These are phyloP conservation scores for Rhinatrema bivittatum DNA, from an alignment of 2,797 vertebrate species.

Conservation along the genomic window DNA sequence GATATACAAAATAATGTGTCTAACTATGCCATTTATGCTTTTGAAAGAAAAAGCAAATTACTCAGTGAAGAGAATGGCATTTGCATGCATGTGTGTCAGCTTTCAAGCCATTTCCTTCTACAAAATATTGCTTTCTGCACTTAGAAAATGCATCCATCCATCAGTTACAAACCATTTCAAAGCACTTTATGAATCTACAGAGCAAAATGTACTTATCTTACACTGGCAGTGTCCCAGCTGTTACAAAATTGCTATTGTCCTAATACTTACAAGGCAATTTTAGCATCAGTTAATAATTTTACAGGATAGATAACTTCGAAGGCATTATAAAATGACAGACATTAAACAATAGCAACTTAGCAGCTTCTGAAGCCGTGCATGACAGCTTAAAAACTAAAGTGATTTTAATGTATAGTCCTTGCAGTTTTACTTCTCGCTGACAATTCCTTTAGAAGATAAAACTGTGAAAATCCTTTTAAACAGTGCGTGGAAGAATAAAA, in stretches of 20 bases:
- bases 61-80: conserved; percentile 76
- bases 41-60: conserved; percentile 81
- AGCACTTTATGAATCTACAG: conserved; percentile 79
- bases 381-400: conserved; percentile 88
- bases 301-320: conserved; percentile 80
- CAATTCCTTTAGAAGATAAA: conserved; percentile 80
- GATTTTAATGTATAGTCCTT: conserved; percentile 83
- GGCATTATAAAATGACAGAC: conserved; percentile 88
- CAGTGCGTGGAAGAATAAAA: conserved; percentile 85
- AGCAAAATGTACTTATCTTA: conserved; percentile 81
- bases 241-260: conserved; percentile 86
- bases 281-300: conserved; percentile 84
- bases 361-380: conserved; percentile 80
- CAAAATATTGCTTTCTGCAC: conserved; percentile 79
- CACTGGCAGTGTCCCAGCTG: conserved; percentile 80
- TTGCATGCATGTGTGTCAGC: conserved; percentile 80
- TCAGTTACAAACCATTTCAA: conserved; percentile 80
- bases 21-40: conserved; percentile 79
- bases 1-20: conserved; percentile 82
- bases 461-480: conserved; percentile 87
- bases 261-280: conserved; percentile 89
- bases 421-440: conserved; percentile 74
- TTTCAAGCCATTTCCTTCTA: conserved; percentile 77
- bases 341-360: conserved; percentile 85
- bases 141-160: conserved; percentile 78